Evolutionary conservation across 2,888 invertebrate species (phyloP).

Genomic region (Steinernema scapterisci): DNA sequence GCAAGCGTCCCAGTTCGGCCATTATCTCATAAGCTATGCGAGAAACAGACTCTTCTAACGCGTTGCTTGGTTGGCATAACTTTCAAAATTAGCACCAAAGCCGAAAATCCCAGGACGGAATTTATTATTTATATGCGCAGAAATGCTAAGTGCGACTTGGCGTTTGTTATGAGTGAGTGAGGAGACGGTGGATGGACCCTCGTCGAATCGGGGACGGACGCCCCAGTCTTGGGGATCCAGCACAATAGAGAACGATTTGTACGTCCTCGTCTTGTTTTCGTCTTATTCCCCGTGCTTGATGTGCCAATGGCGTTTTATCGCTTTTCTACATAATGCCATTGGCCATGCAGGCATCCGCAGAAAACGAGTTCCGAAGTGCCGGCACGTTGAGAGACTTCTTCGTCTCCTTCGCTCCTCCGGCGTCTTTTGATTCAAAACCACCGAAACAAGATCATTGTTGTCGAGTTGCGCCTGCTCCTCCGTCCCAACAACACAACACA

Average conservation of each 20-base stretch:
- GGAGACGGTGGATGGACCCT: neutral
- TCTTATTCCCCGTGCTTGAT: neutral
- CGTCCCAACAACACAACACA: no score
- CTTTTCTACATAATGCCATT: conserved; percentile 9
- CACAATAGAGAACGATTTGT: neutral
- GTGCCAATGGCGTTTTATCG: neutral
- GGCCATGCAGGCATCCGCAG: neutral
- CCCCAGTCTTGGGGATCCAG: no score
- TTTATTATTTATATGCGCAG: conserved; percentile 12
- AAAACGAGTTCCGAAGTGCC: neutral
- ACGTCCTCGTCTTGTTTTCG: neutral
- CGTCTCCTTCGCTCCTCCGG: neutral
- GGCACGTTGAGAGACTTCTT: neutral
- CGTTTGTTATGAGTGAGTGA: neutral
- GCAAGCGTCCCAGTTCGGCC: neutral
- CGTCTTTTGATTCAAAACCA: conserved; percentile 7
- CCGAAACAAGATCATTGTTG: neutral
- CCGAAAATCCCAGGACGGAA: neutral
- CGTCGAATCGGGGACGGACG: no score
- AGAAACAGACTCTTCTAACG: conserved; percentile 9
- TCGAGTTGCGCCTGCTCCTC: no score
- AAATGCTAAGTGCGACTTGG: neutral
- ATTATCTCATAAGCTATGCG: conserved; percentile 8
- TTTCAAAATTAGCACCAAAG: conserved; percentile 25
- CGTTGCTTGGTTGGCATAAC: conserved; percentile 12